Evolutionary conservation across 37 sponge, comb jelly and placozoan species (phyloP), one percentile per base, ranked within the genome.

Genomic region (Theonella swinhoei): DNA sequence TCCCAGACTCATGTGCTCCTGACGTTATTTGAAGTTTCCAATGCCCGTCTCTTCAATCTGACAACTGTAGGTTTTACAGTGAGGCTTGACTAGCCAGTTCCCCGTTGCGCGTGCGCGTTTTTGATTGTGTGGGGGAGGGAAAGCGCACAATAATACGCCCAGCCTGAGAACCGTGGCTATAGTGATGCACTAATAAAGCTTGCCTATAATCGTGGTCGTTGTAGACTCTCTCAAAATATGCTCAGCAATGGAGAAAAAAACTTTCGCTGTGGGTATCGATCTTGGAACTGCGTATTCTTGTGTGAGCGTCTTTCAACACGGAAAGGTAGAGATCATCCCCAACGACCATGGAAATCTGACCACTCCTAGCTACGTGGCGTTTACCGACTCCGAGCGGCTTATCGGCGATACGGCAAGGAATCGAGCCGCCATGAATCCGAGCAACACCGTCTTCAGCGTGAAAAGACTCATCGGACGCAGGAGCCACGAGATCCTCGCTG

Each of bases 311-410:
- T 96, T 96, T 83, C 99, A 98, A 75, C 99, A 98, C 64, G 99
- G 99, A 40, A 98, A 98, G 70, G 99, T 98, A 22, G 96, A 98
- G 70, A 98, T 98, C 80, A 98, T 96, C 76, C 97, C 99, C 71
- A 98, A 98, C 90, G 99, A 98, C 80, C 99, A 98, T 69, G 99
- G 99, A 24, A 98, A 98, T 87, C 68, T 96, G 1, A 98, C 99
- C 36, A 98, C 99, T 28, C 99, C 99, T 31, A 96, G 96, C 70
- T 98, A 98, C 78, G 99, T 98, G 38, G 97, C 97, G 38, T 98
- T 98, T 91, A 98, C 87, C 34, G 99, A 98, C 85, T 87, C 93
- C 1, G 99, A 98, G 78, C 88, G 99, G 25, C 91, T 98, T 41
- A 98, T 98, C 59, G 99, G 99, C 72, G 99, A 98, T 67, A 82